Conservation (phyloP, 2,797 vertebrate genomes). For the Sphenopsis melanotis region DNA sequence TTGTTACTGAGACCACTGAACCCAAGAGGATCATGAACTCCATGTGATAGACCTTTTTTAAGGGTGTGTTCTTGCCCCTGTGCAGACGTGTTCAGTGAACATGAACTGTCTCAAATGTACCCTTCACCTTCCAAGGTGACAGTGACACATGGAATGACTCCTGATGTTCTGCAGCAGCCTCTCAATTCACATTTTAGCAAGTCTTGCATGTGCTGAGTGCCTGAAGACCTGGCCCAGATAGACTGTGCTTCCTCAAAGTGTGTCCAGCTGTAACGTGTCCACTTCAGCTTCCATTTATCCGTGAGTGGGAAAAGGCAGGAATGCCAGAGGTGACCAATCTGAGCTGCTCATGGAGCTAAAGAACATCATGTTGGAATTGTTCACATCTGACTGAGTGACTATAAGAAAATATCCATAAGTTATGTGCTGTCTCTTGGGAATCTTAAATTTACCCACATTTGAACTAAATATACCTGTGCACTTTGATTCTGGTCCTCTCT, state of each 20-base stretch:
- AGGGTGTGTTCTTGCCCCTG: background rate
- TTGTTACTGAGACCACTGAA: background rate
- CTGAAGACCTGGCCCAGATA: conserved; percentile 1
- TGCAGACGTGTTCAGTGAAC: background rate
- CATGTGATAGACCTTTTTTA: background rate
- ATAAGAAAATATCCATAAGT: background rate
- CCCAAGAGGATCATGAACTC: background rate
- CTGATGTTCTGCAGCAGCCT: background rate
- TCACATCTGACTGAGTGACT: background rate
- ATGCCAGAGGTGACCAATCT: background rate
- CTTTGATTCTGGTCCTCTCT: background rate
- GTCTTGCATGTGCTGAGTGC: background rate
- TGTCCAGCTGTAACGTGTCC: background rate
- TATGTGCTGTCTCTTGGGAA: background rate
- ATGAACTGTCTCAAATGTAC: background rate
- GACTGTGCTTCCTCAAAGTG: background rate
- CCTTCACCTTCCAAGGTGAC: background rate
- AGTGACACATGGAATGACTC: background rate
- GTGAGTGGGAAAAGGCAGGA: background rate
- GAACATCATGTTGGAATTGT: background rate
- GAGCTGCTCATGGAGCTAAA: background rate
- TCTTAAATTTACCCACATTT: background rate
- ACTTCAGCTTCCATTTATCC: background rate
- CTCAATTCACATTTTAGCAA: background rate
- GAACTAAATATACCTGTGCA: background rate